A percentile compares a stretch with the other conserved stretches of the same genome.
These are phyloP conservation scores for Drosophila borborema DNA, from an alignment of 2,888 invertebrate genomes.

Conservation along the genomic window DNA sequence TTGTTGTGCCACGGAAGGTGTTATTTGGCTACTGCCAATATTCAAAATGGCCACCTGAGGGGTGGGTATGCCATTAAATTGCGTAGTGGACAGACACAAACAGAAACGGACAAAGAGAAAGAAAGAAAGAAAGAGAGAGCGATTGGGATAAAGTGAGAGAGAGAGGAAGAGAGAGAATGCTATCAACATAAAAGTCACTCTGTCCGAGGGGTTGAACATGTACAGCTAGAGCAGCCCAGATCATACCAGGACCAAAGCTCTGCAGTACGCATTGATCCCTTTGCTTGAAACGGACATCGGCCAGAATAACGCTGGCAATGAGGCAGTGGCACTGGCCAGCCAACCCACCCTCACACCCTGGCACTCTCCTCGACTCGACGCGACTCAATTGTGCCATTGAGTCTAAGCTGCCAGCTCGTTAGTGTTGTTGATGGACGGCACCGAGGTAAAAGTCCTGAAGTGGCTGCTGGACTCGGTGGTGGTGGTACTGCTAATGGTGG, in stretches of 20 bases:
- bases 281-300: conserved; percentile 59
- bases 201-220: conserved; percentile 71
- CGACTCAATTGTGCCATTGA: conserved; percentile 36
- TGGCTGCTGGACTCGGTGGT: conserved; percentile 50
- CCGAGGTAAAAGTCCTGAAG: conserved; percentile 36
- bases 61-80: conserved; percentile 53
- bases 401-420: conserved; percentile 49
- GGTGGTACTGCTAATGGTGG: background rate
- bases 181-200: conserved; percentile 77
- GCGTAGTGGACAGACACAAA: conserved; percentile 59
- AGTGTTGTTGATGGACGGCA: conserved; percentile 66
- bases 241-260: conserved; percentile 31
- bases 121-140: background rate
- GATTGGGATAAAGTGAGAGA: background rate
- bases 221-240: conserved; percentile 38
- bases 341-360: conserved; percentile 56
- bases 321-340: conserved; percentile 17
- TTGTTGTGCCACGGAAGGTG: conserved; percentile 51
- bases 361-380: conserved; percentile 28
- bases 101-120: conserved; percentile 29
- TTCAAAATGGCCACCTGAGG: conserved; percentile 70
- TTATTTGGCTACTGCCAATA: conserved; percentile 39
- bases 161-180: conserved; percentile 20
- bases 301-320: conserved; percentile 27
- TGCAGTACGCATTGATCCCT: conserved; percentile 63